A percentile compares a stretch with the other conserved stretches of the same genome.
phyloP scores from a whole-genome alignment of 37 sponge, comb jelly and placozoan species.

The Diacarnus erythraeanus region DNA sequence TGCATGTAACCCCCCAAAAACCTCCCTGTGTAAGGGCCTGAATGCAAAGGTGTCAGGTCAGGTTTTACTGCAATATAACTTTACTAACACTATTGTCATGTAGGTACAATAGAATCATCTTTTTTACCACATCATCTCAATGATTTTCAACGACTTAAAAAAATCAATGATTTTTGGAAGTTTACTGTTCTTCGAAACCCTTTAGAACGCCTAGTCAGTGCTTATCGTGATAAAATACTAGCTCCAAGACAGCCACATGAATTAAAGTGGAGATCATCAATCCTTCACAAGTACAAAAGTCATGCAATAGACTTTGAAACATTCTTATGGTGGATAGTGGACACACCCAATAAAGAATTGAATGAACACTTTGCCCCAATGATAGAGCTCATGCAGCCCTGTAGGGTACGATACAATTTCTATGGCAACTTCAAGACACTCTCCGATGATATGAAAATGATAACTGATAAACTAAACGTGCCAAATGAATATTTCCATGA shows the following conservation, averaged over 20 bases:
- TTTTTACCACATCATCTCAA: too few species aligned
- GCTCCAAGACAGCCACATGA: not conserved
- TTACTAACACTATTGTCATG: too few species aligned
- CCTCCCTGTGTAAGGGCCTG: too few species aligned
- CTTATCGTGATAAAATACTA: slow-evolving; percentile 33
- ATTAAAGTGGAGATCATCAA: not conserved
- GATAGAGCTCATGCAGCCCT: slow-evolving; percentile 10
- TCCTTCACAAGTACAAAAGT: not conserved
- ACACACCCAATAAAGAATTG: slow-evolving; percentile 7
- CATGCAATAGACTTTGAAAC: not conserved
- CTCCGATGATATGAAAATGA: not conserved
- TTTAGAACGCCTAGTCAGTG: slow-evolving; percentile 46
- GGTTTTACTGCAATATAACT: too few species aligned
- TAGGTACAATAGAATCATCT: too few species aligned
- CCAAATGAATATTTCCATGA: not conserved
- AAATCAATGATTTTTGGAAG: slow-evolving; percentile 21
- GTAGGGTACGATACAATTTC: slow-evolving; percentile 32
- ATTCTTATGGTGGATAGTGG: slow-evolving; percentile 39
- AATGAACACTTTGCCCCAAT: slow-evolving; percentile 55
- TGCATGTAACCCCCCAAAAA: too few species aligned
- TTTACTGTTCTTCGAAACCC: slow-evolving; percentile 40
- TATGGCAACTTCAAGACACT: slow-evolving; percentile 48
- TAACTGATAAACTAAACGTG: not conserved
- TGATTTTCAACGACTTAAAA: too few species aligned
- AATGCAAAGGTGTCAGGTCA: too few species aligned